phyloP scores from a whole-genome alignment of 2,888 invertebrate genomes.

The Agrenia bidenticulata region DNA sequence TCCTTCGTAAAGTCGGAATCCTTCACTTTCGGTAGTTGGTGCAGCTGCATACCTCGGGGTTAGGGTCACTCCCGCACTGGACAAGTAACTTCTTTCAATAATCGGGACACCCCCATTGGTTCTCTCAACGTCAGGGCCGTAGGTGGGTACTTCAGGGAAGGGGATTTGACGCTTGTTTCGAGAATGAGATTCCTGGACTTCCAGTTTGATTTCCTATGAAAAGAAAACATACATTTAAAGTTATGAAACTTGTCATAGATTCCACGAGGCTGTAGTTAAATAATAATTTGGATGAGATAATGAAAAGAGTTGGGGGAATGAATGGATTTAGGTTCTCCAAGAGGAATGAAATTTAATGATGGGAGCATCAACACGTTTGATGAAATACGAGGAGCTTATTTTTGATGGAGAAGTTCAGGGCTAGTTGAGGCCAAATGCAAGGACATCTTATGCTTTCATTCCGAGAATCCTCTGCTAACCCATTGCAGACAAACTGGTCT shows the following conservation, averaged over 20 bases:
- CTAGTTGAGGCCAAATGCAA: background rate
- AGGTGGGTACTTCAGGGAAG: constrained; percentile 23
- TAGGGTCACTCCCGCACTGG: constrained; percentile 27
- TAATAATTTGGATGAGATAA: background rate
- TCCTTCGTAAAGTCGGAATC: constrained; percentile 54
- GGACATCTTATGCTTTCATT: background rate
- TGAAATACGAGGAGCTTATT: no score
- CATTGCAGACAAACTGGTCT: background rate
- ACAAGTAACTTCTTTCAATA: constrained; percentile 45
- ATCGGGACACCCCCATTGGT: constrained; percentile 50
- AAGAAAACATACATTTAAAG: background rate
- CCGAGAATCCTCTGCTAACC: background rate
- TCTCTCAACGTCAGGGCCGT: constrained; percentile 39
- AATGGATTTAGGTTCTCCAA: background rate
- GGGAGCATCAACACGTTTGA: no score
- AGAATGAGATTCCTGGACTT: constrained; percentile 21
- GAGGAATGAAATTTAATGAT: no score
- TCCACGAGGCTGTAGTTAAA: no score
- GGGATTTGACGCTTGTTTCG: constrained; percentile 47
- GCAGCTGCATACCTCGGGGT: constrained; percentile 23
- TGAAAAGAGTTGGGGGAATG: background rate
- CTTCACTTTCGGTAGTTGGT: constrained; percentile 51
- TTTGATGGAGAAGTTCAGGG: constrained; percentile 2
- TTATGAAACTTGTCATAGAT: background rate
- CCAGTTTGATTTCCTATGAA: constrained; percentile 20